Evolutionary conservation across 2,888 invertebrate species (phyloP).

Genomic region (Cephus spinipes): DNA sequence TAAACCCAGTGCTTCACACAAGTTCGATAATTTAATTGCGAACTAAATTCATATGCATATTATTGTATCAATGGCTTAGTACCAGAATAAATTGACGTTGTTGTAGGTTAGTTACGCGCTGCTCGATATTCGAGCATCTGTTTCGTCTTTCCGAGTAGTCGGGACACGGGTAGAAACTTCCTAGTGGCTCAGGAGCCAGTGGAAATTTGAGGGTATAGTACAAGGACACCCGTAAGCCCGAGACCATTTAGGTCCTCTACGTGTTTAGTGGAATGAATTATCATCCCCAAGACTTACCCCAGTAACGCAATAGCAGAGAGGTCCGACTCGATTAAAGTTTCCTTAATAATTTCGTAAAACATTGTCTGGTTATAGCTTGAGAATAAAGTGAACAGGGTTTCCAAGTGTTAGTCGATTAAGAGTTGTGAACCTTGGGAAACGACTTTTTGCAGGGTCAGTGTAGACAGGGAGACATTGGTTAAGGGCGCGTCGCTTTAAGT

Average conservation of each 20-base stretch:
- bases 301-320: background rate
- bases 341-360: background rate
- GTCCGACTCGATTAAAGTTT: background rate
- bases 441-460: background rate
- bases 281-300: background rate
- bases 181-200: background rate
- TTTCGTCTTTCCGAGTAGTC: background rate
- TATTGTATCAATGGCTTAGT: background rate
- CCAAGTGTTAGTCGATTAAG: background rate
- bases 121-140: background rate
- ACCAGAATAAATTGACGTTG: background rate
- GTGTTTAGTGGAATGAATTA: background rate
- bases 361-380: background rate
- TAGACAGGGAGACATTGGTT: background rate
- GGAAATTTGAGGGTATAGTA: background rate
- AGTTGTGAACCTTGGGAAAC: background rate
- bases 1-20: background rate
- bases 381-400: background rate
- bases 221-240: background rate
- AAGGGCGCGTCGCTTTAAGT: background rate
- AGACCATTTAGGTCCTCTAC: background rate
- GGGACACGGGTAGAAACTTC: background rate
- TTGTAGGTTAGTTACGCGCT: background rate
- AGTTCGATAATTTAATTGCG: background rate
- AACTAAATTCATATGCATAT: background rate